These are phyloP conservation scores for Aix galericulata DNA, from an alignment of 2,113 vertebrate genomes.

Conservation along the genomic window DNA sequence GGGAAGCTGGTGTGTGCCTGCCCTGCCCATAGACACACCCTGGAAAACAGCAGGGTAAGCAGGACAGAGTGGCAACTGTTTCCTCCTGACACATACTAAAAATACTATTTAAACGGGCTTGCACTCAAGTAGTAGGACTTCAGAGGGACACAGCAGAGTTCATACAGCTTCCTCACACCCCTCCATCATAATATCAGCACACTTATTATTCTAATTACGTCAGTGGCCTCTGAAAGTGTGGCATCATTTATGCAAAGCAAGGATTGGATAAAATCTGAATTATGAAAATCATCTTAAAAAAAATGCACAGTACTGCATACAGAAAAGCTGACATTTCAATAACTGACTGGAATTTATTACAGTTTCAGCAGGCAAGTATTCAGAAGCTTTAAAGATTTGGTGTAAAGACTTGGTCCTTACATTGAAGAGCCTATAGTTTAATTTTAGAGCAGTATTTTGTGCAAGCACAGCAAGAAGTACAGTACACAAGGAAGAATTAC, in stretches of 20 bases:
- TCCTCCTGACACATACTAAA: neutral
- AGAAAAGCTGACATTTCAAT: neutral
- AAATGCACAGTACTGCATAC: neutral
- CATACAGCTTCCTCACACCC: neutral
- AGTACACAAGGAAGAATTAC: neutral
- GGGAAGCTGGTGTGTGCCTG: neutral
- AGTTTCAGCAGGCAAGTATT: neutral
- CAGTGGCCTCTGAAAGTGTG: neutral
- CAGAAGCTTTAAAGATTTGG: neutral
- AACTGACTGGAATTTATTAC: neutral
- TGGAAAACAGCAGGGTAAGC: neutral
- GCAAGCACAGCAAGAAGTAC: neutral
- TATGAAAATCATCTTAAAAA: neutral
- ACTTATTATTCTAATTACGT: rapidly evolving
- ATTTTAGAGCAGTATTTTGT: neutral
- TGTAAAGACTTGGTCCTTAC: neutral
- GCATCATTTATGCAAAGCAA: neutral
- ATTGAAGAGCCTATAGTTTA: neutral
- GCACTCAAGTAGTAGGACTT: neutral
- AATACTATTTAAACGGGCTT: rapidly evolving
- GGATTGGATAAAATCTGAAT: neutral
- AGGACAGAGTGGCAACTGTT: neutral
- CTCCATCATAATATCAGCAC: neutral
- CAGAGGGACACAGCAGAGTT: neutral
- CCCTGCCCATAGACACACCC: neutral